Evolutionary conservation across 2,797 vertebrate species (phyloP).

Genomic region (Sebastes variabilis): DNA sequence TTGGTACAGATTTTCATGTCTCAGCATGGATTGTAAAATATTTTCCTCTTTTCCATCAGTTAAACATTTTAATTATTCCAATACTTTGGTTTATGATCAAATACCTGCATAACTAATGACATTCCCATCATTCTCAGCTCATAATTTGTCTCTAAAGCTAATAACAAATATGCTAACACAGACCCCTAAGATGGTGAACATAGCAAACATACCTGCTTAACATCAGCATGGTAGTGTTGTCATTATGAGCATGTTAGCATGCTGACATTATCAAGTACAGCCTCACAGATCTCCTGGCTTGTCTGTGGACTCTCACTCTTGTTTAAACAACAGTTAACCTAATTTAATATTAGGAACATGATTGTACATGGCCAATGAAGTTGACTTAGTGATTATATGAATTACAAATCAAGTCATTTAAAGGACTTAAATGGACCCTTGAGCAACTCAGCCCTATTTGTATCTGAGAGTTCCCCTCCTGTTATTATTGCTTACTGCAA

Average conservation of each 20-base stretch:
- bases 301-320: not conserved
- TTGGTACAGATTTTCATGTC: too few species aligned
- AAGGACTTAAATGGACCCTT: conserved; percentile 11
- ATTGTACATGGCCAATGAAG: not conserved
- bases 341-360: not conserved
- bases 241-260: not conserved
- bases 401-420: conserved; percentile 18
- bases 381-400: conserved; percentile 3
- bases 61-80: too few species aligned
- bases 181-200: not conserved
- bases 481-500: conserved; percentile 13
- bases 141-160: not conserved
- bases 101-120: not conserved
- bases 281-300: not conserved
- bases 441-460: conserved; percentile 12
- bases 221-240: not conserved
- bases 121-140: not conserved
- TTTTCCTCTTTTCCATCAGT: too few species aligned
- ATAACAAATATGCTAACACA: not conserved
- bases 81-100: not conserved
- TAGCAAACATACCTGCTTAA: not conserved
- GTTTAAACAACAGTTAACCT: not conserved
- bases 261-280: not conserved
- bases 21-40: too few species aligned
- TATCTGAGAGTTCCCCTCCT: not conserved